phyloP scores from a whole-genome alignment of 2,113 vertebrate species.

The Chionomys nivalis region DNA sequence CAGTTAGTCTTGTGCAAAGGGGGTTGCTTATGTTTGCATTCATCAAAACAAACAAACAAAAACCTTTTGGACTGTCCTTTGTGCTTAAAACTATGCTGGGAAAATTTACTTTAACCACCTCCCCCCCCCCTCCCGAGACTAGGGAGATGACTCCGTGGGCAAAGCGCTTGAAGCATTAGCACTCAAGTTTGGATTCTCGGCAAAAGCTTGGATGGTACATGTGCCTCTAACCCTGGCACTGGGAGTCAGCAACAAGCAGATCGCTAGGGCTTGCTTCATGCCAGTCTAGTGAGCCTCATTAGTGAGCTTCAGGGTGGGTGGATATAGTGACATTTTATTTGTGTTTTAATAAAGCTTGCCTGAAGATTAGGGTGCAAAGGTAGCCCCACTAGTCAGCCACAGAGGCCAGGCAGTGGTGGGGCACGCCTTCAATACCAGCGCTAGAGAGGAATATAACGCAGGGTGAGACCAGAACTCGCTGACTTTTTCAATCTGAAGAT shows the following conservation, averaged over 20 bases:
- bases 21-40: background rate
- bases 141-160: background rate
- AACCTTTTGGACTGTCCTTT: background rate
- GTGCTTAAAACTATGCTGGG: background rate
- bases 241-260: background rate
- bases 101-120: background rate
- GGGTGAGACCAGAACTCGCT: no score
- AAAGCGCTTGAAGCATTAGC: background rate
- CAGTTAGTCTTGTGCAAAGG: no score
- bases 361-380: no score
- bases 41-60: background rate
- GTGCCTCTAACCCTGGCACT: no score
- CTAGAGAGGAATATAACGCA: no score
- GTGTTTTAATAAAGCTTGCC: no score
- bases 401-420: no score
- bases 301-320: background rate
- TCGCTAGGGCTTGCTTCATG: background rate
- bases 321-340: no score
- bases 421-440: no score
- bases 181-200: background rate
- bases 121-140: background rate
- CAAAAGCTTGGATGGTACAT: background rate
- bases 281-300: background rate
- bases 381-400: no score
- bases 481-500: no score